Percentiles rank a stretch among this genome's conserved stretches.
Conservation (phyloP, 2,797 vertebrate species). For the Nannoperca australis region DNA sequence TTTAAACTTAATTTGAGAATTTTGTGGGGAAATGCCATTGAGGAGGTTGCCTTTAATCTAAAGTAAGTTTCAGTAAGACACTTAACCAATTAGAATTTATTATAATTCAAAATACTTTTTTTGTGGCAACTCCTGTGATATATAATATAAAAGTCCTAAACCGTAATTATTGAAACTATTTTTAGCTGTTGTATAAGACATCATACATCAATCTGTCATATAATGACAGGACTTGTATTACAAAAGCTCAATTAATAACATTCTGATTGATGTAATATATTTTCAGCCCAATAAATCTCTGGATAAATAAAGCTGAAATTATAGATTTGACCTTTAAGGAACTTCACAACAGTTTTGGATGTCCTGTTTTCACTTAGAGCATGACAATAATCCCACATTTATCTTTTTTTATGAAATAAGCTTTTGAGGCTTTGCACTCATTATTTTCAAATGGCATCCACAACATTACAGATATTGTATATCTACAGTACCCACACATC, state of each 20-base stretch:
- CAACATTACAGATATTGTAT: not conserved
- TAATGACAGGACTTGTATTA: conserved; percentile 22
- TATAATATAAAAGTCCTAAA: not conserved
- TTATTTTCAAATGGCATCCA: not conserved
- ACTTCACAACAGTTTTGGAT: not conserved
- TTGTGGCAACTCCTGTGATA: not conserved
- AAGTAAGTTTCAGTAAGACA: conserved; percentile 1
- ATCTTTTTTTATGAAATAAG: not conserved
- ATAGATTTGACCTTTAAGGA: conserved; percentile 25
- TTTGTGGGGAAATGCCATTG: not conserved
- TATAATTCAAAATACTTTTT: conserved; percentile 28
- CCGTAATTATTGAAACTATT: conserved; percentile 27
- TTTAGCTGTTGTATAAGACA: conserved; percentile 28
- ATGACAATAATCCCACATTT: not conserved
- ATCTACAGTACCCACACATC: not conserved
- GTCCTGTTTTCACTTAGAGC: not conserved
- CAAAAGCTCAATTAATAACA: conserved; percentile 31
- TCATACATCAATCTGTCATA: conserved; percentile 32
- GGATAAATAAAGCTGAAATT: conserved; percentile 17
- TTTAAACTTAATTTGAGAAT: not conserved
- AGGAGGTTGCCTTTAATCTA: not conserved
- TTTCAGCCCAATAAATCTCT: conserved; percentile 18
- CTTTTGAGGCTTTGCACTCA: not conserved
- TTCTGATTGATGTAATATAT: conserved; percentile 45
- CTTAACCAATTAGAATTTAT: conserved; percentile 5